phyloP scores from a whole-genome alignment of 92 coral and sea anemone genomes.

The Umimayanthus kanabou region DNA sequence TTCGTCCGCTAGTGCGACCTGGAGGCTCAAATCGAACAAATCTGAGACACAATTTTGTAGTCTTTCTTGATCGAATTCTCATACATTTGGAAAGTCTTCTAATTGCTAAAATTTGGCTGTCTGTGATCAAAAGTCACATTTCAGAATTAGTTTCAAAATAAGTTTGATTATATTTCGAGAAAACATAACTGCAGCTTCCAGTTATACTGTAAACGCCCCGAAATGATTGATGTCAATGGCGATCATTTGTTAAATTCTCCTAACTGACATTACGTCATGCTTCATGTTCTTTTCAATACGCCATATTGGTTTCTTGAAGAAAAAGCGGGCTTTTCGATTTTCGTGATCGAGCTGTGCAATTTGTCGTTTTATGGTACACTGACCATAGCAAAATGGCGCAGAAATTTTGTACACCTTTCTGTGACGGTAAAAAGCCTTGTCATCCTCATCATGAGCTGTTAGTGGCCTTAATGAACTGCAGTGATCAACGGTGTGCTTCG shows the following conservation, averaged over 20 bases:
- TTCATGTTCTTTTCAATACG: not conserved
- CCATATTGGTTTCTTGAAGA: slow-evolving; percentile 21
- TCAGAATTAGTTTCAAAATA: no score
- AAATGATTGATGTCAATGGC: not conserved
- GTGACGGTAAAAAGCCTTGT: slow-evolving; percentile 58
- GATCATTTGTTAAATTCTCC: slow-evolving; percentile 21
- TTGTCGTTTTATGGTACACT: slow-evolving; percentile 27
- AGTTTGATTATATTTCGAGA: no score
- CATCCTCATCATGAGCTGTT: slow-evolving; percentile 84
- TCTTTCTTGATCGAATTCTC: no score
- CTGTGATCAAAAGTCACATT: no score
- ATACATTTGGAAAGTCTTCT: no score
- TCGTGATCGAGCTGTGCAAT: not conserved
- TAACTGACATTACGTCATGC: not conserved
- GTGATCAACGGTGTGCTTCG: slow-evolving; percentile 25
- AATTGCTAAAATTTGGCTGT: no score
- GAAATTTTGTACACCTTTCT: slow-evolving; percentile 81
- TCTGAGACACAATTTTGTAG: no score
- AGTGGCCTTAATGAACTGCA: slow-evolving; percentile 61
- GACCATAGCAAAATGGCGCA: slow-evolving; percentile 49
- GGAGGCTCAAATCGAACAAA: no score
- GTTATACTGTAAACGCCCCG: no score
- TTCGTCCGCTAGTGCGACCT: no score
- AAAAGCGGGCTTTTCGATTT: slow-evolving; percentile 40
- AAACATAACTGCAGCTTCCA: no score